Evolutionary conservation across 2,888 invertebrate species (phyloP), one percentile per base, ranked within the genome.

Genomic region (Pteria penguin): DNA sequence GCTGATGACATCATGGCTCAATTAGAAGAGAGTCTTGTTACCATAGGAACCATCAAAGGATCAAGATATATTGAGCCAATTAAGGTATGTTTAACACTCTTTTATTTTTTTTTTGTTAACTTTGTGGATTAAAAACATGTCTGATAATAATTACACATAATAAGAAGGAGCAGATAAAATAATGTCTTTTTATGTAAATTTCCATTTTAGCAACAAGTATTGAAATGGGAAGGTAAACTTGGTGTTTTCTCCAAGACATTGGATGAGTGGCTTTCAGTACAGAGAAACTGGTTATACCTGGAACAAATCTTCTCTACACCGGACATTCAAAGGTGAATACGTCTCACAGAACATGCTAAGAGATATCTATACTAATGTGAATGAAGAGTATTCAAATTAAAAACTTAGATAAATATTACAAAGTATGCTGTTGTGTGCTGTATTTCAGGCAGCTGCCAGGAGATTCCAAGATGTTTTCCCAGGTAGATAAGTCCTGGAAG

Each of bases 11-110:
- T 92, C 78, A 84, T 91, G 84, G 88, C 91, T 24, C 89, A 90
- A 81, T 84, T 92, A 61, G 92, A 92, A 75, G 92, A 92, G 83
- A 92, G 92, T 80, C 91, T 91, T 85, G 91, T 92, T 62, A 92
- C 91, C 75, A 86, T 92, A 62, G 91, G 90, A 72, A 92, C 91
- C 61, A 92, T 92, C 61, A 83, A 90, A 57, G 91, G 91, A 4
- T 92, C 92, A 4, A 85, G 91, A 84, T 92, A 92, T 81, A 91
- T 92, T 29, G 86, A 87, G 22, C 92, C 91, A 4, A 92, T 92
- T 67, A 91, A 91, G 88, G 90, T 89, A 69, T 33, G 73, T 45
- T 45, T n/a, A n/a, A n/a, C n/a, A n/a, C n/a, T n/a, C n/a, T n/a
- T n/a, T n/a, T n/a, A n/a, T n/a, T n/a, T n/a, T n/a, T n/a, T n/a